Conservation (phyloP, 2,113 vertebrate genomes). For the Coptodon bakossiorum region DNA sequence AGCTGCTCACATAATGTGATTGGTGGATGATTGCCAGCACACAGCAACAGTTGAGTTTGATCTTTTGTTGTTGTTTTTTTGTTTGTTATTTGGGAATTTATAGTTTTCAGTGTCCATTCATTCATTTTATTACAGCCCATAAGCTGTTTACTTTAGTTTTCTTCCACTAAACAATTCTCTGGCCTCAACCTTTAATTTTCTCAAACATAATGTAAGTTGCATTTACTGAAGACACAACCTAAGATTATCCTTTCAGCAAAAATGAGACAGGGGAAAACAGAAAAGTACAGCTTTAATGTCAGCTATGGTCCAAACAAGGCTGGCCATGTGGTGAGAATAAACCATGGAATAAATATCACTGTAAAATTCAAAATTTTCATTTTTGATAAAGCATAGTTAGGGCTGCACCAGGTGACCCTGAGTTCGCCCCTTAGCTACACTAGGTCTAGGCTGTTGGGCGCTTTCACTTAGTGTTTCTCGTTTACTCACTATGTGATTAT, state of each 20-base stretch:
- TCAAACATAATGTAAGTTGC: not conserved
- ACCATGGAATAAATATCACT: not conserved
- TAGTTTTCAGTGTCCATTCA: not conserved
- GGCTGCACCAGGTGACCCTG: not conserved
- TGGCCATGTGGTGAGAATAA: not conserved
- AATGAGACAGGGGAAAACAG: not conserved
- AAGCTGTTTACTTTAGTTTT: not conserved
- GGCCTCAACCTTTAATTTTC: not conserved
- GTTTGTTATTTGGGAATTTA: not conserved
- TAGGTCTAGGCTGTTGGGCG: not conserved
- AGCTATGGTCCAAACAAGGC: not conserved
- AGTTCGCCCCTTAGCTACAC: not conserved
- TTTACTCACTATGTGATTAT: not conserved
- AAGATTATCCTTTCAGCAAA: not conserved
- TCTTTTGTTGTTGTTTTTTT: not conserved
- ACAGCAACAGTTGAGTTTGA: not conserved
- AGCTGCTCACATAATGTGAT: not conserved
- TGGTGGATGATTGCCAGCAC: not conserved
- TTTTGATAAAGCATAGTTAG: not conserved
- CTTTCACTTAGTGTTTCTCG: not conserved
- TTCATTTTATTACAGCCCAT: not conserved
- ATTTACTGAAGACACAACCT: not conserved
- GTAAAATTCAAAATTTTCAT: not conserved
- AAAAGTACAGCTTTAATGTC: not conserved
- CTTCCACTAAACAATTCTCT: not conserved